These are phyloP conservation scores for Drosophila setifemur DNA, from an alignment of 1,140 invertebrate genomes.

Conservation along the genomic window DNA sequence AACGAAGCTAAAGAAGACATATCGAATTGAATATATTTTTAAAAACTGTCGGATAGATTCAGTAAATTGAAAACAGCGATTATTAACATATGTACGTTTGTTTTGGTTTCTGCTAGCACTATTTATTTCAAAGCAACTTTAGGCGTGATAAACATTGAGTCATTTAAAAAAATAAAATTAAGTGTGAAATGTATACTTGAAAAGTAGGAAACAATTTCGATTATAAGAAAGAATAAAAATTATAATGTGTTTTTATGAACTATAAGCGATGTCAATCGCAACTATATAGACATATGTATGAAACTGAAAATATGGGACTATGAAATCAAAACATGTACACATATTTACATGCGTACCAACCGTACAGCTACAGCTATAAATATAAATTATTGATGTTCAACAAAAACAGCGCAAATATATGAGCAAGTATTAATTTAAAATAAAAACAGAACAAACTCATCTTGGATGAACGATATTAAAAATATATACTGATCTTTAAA, in stretches of 20 bases:
- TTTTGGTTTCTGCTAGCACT: constrained; percentile 23
- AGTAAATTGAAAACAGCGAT: constrained; percentile 30
- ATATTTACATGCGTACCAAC: constrained; percentile 10
- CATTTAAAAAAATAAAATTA: constrained; percentile 47
- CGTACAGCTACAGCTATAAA: constrained; percentile 24
- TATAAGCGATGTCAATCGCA: neutral
- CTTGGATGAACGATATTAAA: constrained; percentile 44
- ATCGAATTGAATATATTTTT: constrained; percentile 37
- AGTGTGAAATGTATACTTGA: constrained; percentile 47
- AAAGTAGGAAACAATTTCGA: constrained; percentile 66
- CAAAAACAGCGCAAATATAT: constrained; percentile 13
- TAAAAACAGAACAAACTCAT: constrained; percentile 41
- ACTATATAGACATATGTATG: constrained; percentile 18
- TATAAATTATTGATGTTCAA: constrained; percentile 46
- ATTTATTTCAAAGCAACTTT: constrained; percentile 52
- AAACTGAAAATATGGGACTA: no score
- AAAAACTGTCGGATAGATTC: constrained; percentile 32
- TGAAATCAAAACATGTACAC: constrained; percentile 35
- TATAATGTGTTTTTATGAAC: constrained; percentile 28
- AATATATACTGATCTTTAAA: constrained; percentile 57
- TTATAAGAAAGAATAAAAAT: constrained; percentile 26
- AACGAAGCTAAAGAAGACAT: constrained; percentile 55
- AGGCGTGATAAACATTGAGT: constrained; percentile 61
- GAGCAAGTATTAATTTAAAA: constrained; percentile 1
- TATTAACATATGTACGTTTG: constrained; percentile 1